Evolutionary conservation across 2,888 invertebrate genomes (phyloP).

Genomic region (Chalcis sispes): DNA sequence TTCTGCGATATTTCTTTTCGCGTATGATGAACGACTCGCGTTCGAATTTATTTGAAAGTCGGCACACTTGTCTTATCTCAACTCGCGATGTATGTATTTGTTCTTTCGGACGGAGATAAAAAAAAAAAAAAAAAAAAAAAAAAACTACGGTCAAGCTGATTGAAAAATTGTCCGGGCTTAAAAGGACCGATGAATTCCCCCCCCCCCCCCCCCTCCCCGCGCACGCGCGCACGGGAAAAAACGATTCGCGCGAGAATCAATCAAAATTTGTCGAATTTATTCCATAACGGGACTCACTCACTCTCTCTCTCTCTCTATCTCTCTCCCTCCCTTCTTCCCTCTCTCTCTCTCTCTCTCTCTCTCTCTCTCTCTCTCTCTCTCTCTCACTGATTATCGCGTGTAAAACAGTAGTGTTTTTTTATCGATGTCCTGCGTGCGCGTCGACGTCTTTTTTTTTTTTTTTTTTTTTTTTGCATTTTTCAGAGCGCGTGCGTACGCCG

Average conservation of each 20-base stretch:
- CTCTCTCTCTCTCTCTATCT: too few relatives aligned
- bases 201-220: constrained; percentile 1
- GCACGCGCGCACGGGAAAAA: constrained; percentile 21
- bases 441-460: not conserved
- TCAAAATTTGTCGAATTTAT: constrained; percentile 47
- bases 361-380: too few relatives aligned
- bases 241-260: constrained; percentile 26
- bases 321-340: too few relatives aligned
- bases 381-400: too few relatives aligned
- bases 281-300: constrained; percentile 9
- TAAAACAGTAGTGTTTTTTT: too few relatives aligned
- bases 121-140: not conserved
- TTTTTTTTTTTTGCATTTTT: too few relatives aligned
- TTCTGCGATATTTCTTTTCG: not conserved
- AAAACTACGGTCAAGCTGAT: not conserved
- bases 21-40: not conserved
- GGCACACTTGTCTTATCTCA: constrained; percentile 36
- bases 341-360: too few relatives aligned
- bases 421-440: too few relatives aligned
- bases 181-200: not conserved
- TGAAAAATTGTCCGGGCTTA: constrained; percentile 11
- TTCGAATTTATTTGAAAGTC: constrained; percentile 28
- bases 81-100: not conserved
- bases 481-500: not conserved
- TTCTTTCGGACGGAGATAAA: not conserved